These are phyloP conservation scores for Raphicerus campestris DNA, from an alignment of 2,113 vertebrate genomes.

Conservation along the genomic window DNA sequence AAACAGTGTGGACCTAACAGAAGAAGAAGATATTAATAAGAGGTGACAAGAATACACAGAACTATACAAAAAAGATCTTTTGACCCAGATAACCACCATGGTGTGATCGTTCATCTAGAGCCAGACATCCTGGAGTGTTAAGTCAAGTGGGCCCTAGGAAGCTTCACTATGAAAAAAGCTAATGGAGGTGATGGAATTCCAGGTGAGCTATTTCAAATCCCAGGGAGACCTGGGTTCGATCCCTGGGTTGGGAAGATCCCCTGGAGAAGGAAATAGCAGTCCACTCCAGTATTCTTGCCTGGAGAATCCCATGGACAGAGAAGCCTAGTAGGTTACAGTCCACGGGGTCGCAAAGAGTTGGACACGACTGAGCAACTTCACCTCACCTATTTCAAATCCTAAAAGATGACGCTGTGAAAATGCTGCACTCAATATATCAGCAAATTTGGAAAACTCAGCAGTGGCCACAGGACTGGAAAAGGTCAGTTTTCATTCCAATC, in stretches of 20 bases:
- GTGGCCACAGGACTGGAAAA: background rate
- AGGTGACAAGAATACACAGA: background rate
- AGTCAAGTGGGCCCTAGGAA: background rate
- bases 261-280: too few species aligned
- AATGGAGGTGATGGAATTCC: background rate
- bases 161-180: background rate
- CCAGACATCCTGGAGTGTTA: background rate
- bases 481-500: background rate
- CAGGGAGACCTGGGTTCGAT: too few species aligned
- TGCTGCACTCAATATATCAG: background rate
- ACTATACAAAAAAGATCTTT: background rate
- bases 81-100: background rate
- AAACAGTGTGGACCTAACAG: background rate
- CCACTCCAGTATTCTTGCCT: too few species aligned
- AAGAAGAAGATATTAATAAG: background rate
- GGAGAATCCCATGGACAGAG: too few species aligned
- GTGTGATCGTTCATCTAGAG: background rate
- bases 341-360: too few species aligned
- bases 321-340: too few species aligned
- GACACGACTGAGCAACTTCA: too few species aligned
- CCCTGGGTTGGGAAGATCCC: too few species aligned
- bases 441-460: background rate
- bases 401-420: background rate
- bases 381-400: background rate
- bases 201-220: background rate